Base-by-base conservation (phyloP, 2,797 vertebrate genomes). In the Myripristis jacobus region DNA sequence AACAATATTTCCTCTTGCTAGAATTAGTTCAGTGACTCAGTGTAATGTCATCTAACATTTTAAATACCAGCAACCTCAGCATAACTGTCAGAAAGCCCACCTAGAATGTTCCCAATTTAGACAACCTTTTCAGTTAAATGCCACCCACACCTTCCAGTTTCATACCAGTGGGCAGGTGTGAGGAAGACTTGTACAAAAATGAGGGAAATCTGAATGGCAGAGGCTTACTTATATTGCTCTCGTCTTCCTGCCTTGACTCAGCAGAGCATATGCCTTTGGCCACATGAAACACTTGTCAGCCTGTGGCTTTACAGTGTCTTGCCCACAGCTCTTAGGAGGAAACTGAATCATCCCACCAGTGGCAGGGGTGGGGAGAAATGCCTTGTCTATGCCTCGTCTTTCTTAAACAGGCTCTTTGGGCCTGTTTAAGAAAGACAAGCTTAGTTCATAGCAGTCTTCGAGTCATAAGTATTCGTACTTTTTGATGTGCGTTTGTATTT, bases 211-310 rank as follows among this genome's bases (percentile, higher is more conserved):
- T 75, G 90, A 92, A 92, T 89, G 87, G 79, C 82, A 90, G 21
- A 56, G 52, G 50, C 54, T 77, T 80, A 70, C 84, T 79, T 84
- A 68, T 80, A 73, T 82, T 76, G 66, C 62, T 66, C 36, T 55
- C 19, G 67, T 83, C 76, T 87, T 92, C 77, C 83, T 91, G 82
- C 36, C 70, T 90, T 92, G 92, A 93, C 89, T 93, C 89, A 93
- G 89, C 87, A 72, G 34, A 79, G 82, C 87, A 81, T 73, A 83
- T 82, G 84, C 80, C 77, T 80, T 81, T 7, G 62, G 87, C 91
- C 90, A 92, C 93, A 93, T 92, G 70, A 93, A 91, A 91, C 65
- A 79, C 73, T 82, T 85, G 80, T 86, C 81, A 91, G 77, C 66
- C 50, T 88, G 87, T 80, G 89, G 88, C 86, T 90, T 89, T 91